A percentile compares a stretch with the other conserved stretches of the same genome.
Conservation (phyloP, 1,140 invertebrate genomes). For the Vollenhovia emeryi region DNA sequence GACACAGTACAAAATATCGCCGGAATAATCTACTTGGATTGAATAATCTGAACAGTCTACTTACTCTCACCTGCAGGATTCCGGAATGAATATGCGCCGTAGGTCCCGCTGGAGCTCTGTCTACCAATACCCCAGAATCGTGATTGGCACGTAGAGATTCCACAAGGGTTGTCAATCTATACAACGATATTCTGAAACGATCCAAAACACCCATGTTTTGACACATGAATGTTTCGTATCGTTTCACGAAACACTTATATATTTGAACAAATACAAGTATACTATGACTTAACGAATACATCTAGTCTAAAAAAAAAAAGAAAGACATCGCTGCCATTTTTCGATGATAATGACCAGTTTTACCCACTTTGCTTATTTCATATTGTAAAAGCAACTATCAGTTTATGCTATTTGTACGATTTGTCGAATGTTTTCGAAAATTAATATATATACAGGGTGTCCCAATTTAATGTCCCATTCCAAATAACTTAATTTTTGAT, state of each 20-base stretch:
- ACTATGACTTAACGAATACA: not conserved
- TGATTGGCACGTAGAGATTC: slow-evolving; percentile 91
- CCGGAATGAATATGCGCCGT: slow-evolving; percentile 97
- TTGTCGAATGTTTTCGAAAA: not conserved
- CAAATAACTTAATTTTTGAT: no score
- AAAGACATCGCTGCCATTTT: not conserved
- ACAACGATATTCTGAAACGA: slow-evolving; percentile 79
- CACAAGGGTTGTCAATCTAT: slow-evolving; percentile 89
- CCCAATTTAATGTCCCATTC: no score
- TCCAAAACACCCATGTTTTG: no score
- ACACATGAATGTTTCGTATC: no score
- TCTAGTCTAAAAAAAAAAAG: not conserved
- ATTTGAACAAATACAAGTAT: not conserved
- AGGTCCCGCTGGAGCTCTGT: slow-evolving; percentile 90
- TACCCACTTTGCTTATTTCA: not conserved
- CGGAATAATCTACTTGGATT: slow-evolving; percentile 14
- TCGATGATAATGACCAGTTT: not conserved
- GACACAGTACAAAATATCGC: not conserved
- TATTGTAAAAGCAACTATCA: not conserved
- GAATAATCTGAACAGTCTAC: slow-evolving; percentile 70
- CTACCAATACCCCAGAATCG: slow-evolving; percentile 89
- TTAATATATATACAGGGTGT: no score
- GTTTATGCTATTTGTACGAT: not conserved
- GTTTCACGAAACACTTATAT: slow-evolving; percentile 34
- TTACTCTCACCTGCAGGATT: slow-evolving; percentile 91